These are phyloP conservation scores for Ephestia elutella DNA, from an alignment of 1,140 invertebrate species.

Conservation along the genomic window DNA sequence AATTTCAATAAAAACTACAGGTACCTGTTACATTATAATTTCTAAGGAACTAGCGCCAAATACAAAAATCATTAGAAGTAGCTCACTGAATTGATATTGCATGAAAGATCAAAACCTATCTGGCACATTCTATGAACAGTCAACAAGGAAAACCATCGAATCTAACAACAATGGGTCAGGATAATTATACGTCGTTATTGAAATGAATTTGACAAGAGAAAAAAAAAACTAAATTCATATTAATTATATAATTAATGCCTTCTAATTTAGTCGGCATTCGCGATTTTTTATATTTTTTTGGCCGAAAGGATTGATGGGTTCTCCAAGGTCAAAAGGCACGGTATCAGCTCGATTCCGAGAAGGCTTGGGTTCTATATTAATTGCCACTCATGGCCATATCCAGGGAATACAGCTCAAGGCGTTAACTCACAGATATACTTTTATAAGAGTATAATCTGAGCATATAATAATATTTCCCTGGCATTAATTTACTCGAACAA, in stretches of 20 bases:
- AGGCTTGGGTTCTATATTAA: slow-evolving; percentile 43
- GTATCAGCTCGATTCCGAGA: slow-evolving; percentile 37
- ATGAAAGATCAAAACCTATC: too few species aligned
- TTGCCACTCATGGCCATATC: slow-evolving; percentile 37
- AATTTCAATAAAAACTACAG: too few species aligned
- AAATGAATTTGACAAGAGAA: not conserved
- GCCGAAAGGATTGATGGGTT: slow-evolving; percentile 12
- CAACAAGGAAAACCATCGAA: too few species aligned
- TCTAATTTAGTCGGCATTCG: slow-evolving; percentile 1
- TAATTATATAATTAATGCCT: not conserved
- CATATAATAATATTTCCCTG: not conserved
- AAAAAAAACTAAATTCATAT: not conserved
- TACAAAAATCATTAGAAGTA: too few species aligned
- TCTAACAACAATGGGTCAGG: too few species aligned
- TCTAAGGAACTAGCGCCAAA: too few species aligned
- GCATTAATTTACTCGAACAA: not conserved
- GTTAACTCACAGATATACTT: slow-evolving; percentile 3
- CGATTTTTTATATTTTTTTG: slow-evolving; percentile 7
- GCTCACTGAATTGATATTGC: too few species aligned
- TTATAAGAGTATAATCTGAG: too few species aligned
- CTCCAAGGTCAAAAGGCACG: slow-evolving; percentile 6
- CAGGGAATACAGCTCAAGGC: slow-evolving; percentile 32
- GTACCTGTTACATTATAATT: too few species aligned
- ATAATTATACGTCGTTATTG: too few species aligned
- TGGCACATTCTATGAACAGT: too few species aligned